Evolutionary conservation across 1,140 invertebrate species (phyloP), one percentile per base, ranked within the genome.

Genomic region (Mactra quadrangularis): DNA sequence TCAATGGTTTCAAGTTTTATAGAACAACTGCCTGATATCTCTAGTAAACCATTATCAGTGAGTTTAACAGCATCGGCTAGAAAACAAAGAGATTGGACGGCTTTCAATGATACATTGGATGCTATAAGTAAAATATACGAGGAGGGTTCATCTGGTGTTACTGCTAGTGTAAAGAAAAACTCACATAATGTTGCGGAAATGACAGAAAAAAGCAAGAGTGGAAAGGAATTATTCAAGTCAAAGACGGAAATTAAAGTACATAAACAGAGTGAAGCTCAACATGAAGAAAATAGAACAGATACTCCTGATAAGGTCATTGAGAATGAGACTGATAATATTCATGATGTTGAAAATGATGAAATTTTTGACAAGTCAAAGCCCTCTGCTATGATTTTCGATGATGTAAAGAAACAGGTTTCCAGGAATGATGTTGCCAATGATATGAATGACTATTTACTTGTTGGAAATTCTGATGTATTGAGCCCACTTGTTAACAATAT

Each of bases 81-180:
- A 41, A 79, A 45, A 50, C 35, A 68, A n/a, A 79, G 52, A 57
- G 64, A 45, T 22, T 41, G 47, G n/a, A 66, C 68, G 38, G 15
- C 47, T 11, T 79, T 79, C 52, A 19, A 68, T 45, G 64, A 79
- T 41, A 68, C 76, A 55, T 79, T 70, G 13, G 66, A 57, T 68
- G 76, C 76, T 68, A 47, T 79, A 35, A 79, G 47, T 35, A 50
- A 27, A n/a, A n/a, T 53, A 9, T 17, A 53, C 6, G 4, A 53
- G 19, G 25, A 53, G 25, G 19, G 4, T 17, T 4, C 6, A 9
- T 3, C 3, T 3, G 4, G 27, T 57, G 2, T 3, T 27, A 27
- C 55, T 27, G 1, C 1, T 4, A 57, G 55, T 57, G 27, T 3
- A n/a, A n/a, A 57, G 4, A 27, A 3, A 27, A 3, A 57, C 2